phyloP scores from a whole-genome alignment of 2,113 vertebrate species.

The Diphyllodes magnificus region DNA sequence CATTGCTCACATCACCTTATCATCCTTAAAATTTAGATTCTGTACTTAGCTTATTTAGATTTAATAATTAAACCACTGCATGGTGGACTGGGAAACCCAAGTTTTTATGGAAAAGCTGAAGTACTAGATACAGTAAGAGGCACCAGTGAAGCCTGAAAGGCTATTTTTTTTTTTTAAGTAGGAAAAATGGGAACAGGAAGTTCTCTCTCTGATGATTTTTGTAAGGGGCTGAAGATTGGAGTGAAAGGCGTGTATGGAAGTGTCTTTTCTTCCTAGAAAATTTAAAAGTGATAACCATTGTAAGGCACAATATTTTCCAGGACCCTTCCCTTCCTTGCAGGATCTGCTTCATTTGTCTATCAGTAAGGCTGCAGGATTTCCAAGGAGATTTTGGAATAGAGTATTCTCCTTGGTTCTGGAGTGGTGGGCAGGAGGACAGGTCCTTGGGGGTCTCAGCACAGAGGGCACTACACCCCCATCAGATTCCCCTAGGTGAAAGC shows the following conservation, averaged over 20 bases:
- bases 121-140: not conserved
- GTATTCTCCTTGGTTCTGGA: not conserved
- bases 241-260: not conserved
- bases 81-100: not conserved
- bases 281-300: not conserved
- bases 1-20: not conserved
- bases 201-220: not conserved
- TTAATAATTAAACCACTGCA: not conserved
- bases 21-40: not conserved
- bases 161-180: too few relatives aligned
- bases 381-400: not conserved
- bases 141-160: not conserved
- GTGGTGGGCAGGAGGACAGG: not conserved
- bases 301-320: not conserved
- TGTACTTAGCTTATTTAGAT: not conserved
- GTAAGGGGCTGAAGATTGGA: not conserved
- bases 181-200: not conserved
- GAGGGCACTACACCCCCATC: not conserved
- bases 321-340: not conserved
- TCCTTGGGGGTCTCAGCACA: not conserved
- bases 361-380: not conserved
- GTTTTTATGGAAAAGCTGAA: not conserved
- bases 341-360: not conserved
- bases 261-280: not conserved
- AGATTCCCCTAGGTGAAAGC: not conserved